phyloP scores from a whole-genome alignment of 2,113 vertebrate genomes.

The Semicossyphus pulcher region DNA sequence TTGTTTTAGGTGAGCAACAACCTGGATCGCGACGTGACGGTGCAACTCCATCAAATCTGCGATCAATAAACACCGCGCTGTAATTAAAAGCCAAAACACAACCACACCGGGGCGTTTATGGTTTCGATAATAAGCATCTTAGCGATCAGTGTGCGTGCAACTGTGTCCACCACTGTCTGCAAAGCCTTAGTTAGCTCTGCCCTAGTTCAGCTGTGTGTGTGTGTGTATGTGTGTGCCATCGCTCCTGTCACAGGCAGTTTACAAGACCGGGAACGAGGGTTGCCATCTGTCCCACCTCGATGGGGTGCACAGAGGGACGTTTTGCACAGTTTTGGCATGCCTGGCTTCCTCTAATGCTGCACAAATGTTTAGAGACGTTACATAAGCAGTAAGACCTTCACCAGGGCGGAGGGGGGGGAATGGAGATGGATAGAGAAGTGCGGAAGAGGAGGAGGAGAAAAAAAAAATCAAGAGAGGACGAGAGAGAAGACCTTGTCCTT shows the following conservation, averaged over 20 bases:
- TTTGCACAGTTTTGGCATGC: conserved; percentile 79
- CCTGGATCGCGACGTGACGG: conserved; percentile 8
- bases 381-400: conserved; percentile 73
- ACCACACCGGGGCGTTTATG: conserved; percentile 16
- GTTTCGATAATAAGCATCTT: conserved; percentile 27
- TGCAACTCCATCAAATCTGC: background rate
- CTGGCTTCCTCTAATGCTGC: conserved; percentile 79
- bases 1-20: conserved; percentile 31
- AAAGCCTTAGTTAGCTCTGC: conserved; percentile 54
- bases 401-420: conserved; percentile 12
- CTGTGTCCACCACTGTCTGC: conserved; percentile 60
- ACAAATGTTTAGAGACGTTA: conserved; percentile 81
- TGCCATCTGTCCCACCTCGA: conserved; percentile 83
- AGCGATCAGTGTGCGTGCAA: conserved; percentile 48
- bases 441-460: conserved; percentile 12
- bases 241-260: conserved; percentile 77
- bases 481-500: conserved; percentile 23
- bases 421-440: conserved; percentile 30
- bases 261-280: conserved; percentile 76
- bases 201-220: conserved; percentile 56
- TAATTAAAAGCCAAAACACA: conserved; percentile 55
- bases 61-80: conserved; percentile 24
- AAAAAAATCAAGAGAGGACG: conserved; percentile 8
- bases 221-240: conserved; percentile 44
- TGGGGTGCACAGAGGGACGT: conserved; percentile 74